These are phyloP conservation scores for Paelopatides confundens DNA, from an alignment of 53 echinoderm and acorn worm species.

Conservation along the genomic window DNA sequence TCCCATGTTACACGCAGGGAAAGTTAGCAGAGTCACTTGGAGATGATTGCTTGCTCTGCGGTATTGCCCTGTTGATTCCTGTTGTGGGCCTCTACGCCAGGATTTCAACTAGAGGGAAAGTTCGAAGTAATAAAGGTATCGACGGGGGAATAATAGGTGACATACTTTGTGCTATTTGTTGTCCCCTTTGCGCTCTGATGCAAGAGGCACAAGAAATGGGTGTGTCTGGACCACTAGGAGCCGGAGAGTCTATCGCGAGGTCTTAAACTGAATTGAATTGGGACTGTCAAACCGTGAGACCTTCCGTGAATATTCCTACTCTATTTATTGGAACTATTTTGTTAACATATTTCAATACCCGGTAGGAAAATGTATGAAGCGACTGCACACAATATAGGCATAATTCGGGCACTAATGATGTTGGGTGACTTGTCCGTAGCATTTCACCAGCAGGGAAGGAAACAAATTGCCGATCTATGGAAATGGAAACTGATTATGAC, in stretches of 20 bases:
- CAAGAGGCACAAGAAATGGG: slow-evolving; percentile 94
- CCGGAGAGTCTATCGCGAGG: slow-evolving; percentile 90
- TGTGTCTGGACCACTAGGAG: slow-evolving; percentile 90
- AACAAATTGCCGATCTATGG: too few species aligned
- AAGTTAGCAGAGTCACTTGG: slow-evolving; percentile 95
- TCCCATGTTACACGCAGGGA: slow-evolving; percentile 97
- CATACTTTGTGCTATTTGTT: slow-evolving; percentile 88
- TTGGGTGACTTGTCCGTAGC: too few species aligned
- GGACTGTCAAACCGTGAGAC: too few species aligned
- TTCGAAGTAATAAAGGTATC: slow-evolving; percentile 93
- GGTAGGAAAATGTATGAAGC: too few species aligned
- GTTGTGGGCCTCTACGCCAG: slow-evolving; percentile 93
- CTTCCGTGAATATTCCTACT: neutral
- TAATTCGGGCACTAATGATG: too few species aligned
- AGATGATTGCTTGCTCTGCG: slow-evolving; percentile 97
- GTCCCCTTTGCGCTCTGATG: slow-evolving; percentile 85
- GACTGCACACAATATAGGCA: too few species aligned
- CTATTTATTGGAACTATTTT: too few species aligned
- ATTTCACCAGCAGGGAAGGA: too few species aligned
- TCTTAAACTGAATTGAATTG: slow-evolving; percentile 67
- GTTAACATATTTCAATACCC: too few species aligned
- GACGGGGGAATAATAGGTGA: slow-evolving; percentile 89
- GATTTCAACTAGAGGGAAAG: slow-evolving; percentile 87
- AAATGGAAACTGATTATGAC: too few species aligned
- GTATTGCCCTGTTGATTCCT: slow-evolving; percentile 85